These are phyloP conservation scores for Vireo griseus DNA, from an alignment of 2,797 vertebrate genomes.

Conservation along the genomic window DNA sequence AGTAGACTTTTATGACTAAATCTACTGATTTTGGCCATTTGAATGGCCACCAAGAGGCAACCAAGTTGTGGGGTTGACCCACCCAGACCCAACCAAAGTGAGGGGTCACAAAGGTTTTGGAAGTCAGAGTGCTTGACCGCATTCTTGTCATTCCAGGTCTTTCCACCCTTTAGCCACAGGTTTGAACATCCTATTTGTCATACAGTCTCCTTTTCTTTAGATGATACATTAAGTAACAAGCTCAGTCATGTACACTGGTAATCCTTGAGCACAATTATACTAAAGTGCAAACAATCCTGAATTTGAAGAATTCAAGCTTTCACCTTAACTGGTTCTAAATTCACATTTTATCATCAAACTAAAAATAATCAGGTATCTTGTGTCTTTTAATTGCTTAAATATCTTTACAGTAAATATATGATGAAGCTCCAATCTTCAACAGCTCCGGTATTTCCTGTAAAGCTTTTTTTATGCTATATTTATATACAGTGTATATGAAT, in stretches of 20 bases:
- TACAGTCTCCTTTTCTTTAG: not conserved
- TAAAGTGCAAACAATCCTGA: not conserved
- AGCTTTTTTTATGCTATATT: not conserved
- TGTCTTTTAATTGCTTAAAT: not conserved
- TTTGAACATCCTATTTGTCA: not conserved
- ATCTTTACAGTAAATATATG: not conserved
- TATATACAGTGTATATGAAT: not conserved
- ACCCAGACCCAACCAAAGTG: no score
- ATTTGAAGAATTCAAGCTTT: not conserved
- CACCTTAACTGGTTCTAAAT: not conserved
- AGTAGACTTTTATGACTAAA: not conserved
- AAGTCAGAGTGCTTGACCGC: not conserved
- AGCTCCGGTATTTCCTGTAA: not conserved
- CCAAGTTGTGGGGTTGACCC: no score
- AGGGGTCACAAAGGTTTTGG: not conserved
- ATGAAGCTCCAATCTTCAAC: not conserved
- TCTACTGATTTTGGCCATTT: not conserved
- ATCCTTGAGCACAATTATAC: not conserved
- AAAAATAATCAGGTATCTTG: not conserved
- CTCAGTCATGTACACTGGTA: not conserved
- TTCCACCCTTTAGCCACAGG: not conserved
- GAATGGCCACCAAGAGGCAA: not conserved
- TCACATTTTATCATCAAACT: not conserved
- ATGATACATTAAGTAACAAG: not conserved
- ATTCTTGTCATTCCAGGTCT: not conserved